A percentile compares a stretch with the other conserved stretches of the same genome.
Conservation (phyloP, 2,888 invertebrate species). For the Xylota segnis region DNA sequence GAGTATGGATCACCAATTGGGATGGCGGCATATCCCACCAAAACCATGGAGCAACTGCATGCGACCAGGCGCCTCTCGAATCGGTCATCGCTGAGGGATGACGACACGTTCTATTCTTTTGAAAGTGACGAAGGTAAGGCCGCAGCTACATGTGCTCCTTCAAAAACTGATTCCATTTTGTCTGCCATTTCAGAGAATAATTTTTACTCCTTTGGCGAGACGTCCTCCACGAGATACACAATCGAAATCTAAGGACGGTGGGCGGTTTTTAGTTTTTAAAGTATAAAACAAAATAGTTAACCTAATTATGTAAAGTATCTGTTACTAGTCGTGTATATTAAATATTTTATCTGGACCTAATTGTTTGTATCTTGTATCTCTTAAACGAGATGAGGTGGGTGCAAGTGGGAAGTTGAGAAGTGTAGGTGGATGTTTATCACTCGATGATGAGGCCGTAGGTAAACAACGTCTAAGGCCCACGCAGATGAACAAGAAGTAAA, state of each 20-base stretch:
- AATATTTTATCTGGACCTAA: slow-evolving; percentile 53
- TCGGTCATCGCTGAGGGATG: slow-evolving; percentile 81
- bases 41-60: slow-evolving; percentile 70
- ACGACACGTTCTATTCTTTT: slow-evolving; percentile 83
- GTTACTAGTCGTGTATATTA: slow-evolving; percentile 63
- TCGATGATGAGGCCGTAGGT: neutral
- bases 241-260: slow-evolving; percentile 57
- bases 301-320: slow-evolving; percentile 48
- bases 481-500: neutral
- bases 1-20: slow-evolving; percentile 82
- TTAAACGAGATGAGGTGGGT: neutral
- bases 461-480: neutral
- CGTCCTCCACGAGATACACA: slow-evolving; percentile 52
- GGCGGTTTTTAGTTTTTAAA: neutral
- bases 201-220: slow-evolving; percentile 71
- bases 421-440: slow-evolving; percentile 26
- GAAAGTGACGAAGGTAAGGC: slow-evolving; percentile 83
- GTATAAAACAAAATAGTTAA: slow-evolving; percentile 33
- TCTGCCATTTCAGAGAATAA: slow-evolving; percentile 61
- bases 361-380: slow-evolving; percentile 30
- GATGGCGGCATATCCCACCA: slow-evolving; percentile 77
- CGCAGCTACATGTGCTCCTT: neutral
- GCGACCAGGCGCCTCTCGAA: slow-evolving; percentile 77
- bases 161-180: neutral
- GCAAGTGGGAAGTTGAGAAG: neutral